These are phyloP conservation scores for Abscondita cerata DNA, from an alignment of 2,888 invertebrate genomes.

Conservation along the genomic window DNA sequence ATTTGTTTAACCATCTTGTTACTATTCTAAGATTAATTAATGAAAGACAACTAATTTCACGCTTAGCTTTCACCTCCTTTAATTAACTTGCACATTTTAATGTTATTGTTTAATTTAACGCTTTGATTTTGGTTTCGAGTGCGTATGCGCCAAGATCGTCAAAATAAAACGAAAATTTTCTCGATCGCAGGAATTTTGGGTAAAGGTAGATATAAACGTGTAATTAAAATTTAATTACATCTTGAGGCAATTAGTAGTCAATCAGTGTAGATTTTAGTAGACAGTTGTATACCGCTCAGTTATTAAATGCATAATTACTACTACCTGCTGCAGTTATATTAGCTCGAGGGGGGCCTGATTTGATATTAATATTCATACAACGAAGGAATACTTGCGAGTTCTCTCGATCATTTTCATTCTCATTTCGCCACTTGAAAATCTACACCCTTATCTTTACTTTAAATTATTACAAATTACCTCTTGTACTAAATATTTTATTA, in stretches of 20 bases:
- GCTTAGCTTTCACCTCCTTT: neutral
- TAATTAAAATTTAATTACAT: conserved; percentile 59
- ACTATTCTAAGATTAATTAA: neutral
- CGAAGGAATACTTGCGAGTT: conserved; percentile 33
- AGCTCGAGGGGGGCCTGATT: conserved; percentile 52
- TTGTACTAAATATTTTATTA: conserved; percentile 21
- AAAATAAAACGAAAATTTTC: neutral
- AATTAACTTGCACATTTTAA: neutral
- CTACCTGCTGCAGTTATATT: conserved; percentile 55
- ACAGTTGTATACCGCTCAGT: conserved; percentile 45
- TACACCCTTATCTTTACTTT: conserved; percentile 11
- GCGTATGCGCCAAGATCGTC: too few species aligned
- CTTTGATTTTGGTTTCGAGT: too few species aligned
- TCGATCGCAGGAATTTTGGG: conserved; percentile 24
- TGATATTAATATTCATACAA: conserved; percentile 55
- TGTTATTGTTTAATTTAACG: too few species aligned
- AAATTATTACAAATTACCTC: conserved; percentile 27
- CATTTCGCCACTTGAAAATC: conserved; percentile 17
- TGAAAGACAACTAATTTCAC: conserved; percentile 3
- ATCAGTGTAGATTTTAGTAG: conserved; percentile 53
- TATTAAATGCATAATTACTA: conserved; percentile 60
- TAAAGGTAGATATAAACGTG: conserved; percentile 47
- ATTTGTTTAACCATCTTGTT: conserved; percentile 2
- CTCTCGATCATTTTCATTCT: conserved; percentile 9
- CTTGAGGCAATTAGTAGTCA: conserved; percentile 59